Conservation (phyloP, 2,797 vertebrate species). For the Acrossocheilus wenchowensis region DNA sequence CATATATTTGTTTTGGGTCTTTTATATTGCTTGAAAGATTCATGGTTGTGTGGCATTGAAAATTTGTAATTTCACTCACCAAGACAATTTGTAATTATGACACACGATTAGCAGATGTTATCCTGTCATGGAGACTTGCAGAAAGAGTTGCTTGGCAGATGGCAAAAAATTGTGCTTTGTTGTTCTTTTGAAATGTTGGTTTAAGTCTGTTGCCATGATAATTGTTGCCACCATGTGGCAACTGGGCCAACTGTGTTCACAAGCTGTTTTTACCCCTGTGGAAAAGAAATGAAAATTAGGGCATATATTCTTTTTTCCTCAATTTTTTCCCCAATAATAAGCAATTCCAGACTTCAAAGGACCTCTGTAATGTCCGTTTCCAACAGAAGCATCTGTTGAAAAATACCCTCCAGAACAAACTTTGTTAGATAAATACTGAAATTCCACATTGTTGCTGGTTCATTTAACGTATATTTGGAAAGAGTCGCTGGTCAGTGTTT, state of each 20-base stretch:
- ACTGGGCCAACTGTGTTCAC: slow-evolving; percentile 65
- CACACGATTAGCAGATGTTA: slow-evolving; percentile 45
- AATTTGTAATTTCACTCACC: slow-evolving; percentile 48
- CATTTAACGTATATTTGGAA: slow-evolving; percentile 65
- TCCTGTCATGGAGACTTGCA: slow-evolving; percentile 14
- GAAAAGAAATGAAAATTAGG: slow-evolving; percentile 47
- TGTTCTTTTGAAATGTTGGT: slow-evolving; percentile 48
- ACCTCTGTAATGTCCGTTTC: slow-evolving; percentile 27
- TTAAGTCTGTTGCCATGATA: slow-evolving; percentile 50
- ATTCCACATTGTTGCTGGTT: slow-evolving; percentile 68
- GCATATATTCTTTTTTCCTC: slow-evolving; percentile 49
- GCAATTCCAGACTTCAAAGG: slow-evolving; percentile 59
- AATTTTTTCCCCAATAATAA: slow-evolving; percentile 50
- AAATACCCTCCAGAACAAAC: slow-evolving; percentile 58
- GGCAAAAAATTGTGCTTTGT: slow-evolving; percentile 31
- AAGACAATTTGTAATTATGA: slow-evolving; percentile 47
- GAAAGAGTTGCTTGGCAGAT: slow-evolving; percentile 37
- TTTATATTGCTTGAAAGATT: neutral
- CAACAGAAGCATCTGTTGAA: slow-evolving; percentile 57
- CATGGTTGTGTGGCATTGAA: neutral
- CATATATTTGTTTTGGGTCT: neutral
- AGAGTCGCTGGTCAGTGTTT: slow-evolving; percentile 55
- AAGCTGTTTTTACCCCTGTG: slow-evolving; percentile 61
- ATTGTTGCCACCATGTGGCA: slow-evolving; percentile 58
- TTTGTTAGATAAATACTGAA: slow-evolving; percentile 67